These are phyloP conservation scores for Osmerus mordax DNA, from an alignment of 2,113 vertebrate genomes.

Conservation along the genomic window DNA sequence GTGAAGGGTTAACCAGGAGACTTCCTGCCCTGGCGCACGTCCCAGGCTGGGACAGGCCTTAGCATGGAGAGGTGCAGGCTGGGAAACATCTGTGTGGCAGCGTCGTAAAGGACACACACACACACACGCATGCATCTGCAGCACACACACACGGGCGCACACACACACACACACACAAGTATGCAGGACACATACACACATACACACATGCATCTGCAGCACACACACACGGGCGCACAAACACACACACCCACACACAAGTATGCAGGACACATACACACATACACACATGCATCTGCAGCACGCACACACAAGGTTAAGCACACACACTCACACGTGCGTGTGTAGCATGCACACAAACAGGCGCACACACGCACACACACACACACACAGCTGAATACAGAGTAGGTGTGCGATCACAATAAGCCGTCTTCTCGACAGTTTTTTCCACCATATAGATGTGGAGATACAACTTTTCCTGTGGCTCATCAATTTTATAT, in stretches of 20 bases:
- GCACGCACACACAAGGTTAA: background rate
- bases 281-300: background rate
- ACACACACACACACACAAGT: background rate
- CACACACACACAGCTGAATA: too few species aligned
- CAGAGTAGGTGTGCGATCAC: too few species aligned
- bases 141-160: conserved; percentile 7
- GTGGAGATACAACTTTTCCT: conserved; percentile 6
- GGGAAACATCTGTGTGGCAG: conserved; percentile 81
- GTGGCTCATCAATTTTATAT: conserved; percentile 26
- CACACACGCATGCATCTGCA: conserved; percentile 4
- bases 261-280: background rate
- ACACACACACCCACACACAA: conserved; percentile 10
- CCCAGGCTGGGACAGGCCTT: conserved; percentile 81
- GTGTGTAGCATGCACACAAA: background rate
- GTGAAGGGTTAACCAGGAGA: conserved; percentile 76
- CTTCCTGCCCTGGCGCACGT: conserved; percentile 77
- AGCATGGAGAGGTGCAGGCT: conserved; percentile 80
- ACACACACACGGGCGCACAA: background rate
- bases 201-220: background rate
- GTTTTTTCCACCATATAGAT: conserved; percentile 27
- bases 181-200: background rate
- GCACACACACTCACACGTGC: background rate
- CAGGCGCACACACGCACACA: background rate
- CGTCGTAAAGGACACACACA: conserved; percentile 68
- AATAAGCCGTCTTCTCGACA: too few species aligned